These are phyloP conservation scores for Ailuropoda melanoleuca DNA, from an alignment of 2,113 vertebrate genomes.

Conservation along the genomic window DNA sequence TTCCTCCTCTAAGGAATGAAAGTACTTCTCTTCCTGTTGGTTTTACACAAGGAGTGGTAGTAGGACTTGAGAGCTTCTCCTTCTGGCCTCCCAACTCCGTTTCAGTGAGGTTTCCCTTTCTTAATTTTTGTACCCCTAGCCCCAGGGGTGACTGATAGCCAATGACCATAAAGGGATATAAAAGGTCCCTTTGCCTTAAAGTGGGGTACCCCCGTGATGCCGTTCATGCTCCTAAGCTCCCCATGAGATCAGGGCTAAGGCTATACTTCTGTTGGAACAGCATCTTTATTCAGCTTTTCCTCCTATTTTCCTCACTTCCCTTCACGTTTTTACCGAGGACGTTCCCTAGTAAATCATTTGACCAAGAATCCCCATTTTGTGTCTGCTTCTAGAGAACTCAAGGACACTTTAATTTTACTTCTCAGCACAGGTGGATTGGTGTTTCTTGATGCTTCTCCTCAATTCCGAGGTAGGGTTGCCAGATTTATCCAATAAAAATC, in stretches of 20 bases:
- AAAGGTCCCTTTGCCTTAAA: background rate
- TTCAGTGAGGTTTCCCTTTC: background rate
- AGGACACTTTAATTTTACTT: background rate
- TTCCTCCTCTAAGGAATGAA: background rate
- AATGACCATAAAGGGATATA: background rate
- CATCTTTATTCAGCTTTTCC: background rate
- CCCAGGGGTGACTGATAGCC: background rate
- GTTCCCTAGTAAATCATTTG: background rate
- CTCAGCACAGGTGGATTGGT: background rate
- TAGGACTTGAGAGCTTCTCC: background rate
- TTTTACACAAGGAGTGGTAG: background rate
- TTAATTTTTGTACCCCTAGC: background rate
- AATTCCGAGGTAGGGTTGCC: background rate
- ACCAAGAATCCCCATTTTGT: background rate
- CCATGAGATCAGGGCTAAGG: background rate
- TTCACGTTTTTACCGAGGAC: background rate
- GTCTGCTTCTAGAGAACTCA: slow-evolving; percentile 6
- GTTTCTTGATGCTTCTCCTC: background rate
- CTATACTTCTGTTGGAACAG: background rate
- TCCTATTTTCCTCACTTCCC: background rate
- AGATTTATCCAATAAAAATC: slow-evolving; percentile 39
- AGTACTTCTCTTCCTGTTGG: background rate
- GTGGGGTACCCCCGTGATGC: background rate
- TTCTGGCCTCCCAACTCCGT: background rate
- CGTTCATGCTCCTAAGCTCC: background rate